These are phyloP conservation scores for Cebidichthys violaceus DNA, from an alignment of 2,113 vertebrate species.

Conservation along the genomic window DNA sequence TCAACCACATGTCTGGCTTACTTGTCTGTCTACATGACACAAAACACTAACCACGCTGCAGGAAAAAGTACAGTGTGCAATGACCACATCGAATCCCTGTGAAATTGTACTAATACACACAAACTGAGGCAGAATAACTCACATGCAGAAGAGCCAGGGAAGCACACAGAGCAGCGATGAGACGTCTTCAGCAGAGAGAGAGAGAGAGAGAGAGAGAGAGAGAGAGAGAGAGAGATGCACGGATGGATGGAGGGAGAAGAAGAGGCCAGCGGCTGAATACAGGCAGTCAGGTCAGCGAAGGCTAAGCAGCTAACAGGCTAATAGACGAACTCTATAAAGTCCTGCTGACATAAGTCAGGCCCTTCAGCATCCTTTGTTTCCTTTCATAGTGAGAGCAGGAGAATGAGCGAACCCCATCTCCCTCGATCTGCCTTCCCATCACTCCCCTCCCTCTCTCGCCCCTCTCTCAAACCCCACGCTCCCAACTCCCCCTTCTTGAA, in stretches of 20 bases:
- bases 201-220: constrained; percentile 18
- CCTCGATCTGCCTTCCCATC: constrained; percentile 62
- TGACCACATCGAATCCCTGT: constrained; percentile 3
- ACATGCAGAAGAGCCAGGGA: constrained; percentile 59
- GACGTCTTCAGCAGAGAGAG: constrained; percentile 38
- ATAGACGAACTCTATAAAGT: constrained; percentile 34
- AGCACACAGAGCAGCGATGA: constrained; percentile 39
- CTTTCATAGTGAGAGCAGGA: constrained; percentile 63
- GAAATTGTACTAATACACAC: constrained; percentile 29
- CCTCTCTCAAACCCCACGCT: constrained; percentile 46
- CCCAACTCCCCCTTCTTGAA: constrained; percentile 28
- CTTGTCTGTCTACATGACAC: constrained; percentile 31
- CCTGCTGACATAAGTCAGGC: constrained; percentile 65
- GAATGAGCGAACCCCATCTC: constrained; percentile 70
- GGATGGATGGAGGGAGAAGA: constrained; percentile 25
- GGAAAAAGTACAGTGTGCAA: constrained; percentile 14
- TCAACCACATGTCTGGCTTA: constrained; percentile 42
- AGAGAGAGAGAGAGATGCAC: background rate
- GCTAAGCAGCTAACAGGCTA: constrained; percentile 44
- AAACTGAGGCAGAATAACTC: constrained; percentile 54
- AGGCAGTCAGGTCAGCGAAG: constrained; percentile 34
- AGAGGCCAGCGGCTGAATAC: constrained; percentile 25
- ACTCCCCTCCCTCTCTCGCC: constrained; percentile 58
- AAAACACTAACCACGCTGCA: constrained; percentile 5
- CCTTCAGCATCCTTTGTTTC: constrained; percentile 79